Base-by-base conservation (phyloP, 2,113 vertebrate genomes). In the Periophthalmodon schlosseri region DNA sequence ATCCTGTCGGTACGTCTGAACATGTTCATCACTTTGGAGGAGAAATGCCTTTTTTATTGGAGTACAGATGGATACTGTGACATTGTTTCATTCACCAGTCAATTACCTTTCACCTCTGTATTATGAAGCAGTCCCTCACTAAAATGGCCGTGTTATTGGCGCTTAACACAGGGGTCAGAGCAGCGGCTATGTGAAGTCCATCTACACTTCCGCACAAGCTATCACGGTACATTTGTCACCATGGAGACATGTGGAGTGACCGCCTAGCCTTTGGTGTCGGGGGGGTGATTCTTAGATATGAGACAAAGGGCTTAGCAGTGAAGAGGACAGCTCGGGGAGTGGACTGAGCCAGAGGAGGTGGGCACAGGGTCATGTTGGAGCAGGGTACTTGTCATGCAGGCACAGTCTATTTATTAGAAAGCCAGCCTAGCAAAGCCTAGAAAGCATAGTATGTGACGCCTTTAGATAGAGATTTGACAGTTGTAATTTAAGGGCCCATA, bases 281-380 rank as follows among this genome's bases (percentile, higher is more conserved):
- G 73, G 81, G 85, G 75, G 74, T 71, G 85, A 90, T 88, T 89
- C 76, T 79, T 79, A 87, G 83, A 88, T 90, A 90, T 91, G 81
- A 86, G 80, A 76, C 88, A 80, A 90, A 82, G 83, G 85, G 73
- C 73, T 83, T 74, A 80, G 75, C 56, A 69, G 24, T 21, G 61
- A 36, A 34, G 75, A 15, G 68, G 72, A 77, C n/a, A 16, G 73
- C 81, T 65, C 54, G 54, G 65, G 81, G 24, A 47, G 67, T 78
- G 71, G 73, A 76, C 72, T 73, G 73, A 60, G 56, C 60, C 74
- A 34, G 63, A 52, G 20, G 72, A 2, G 57, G 13, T 49, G 74
- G 72, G 78, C 68, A 78, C 66, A 44, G 76, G 75, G 76, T 50
- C 50, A 65, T 57, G 73, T 67, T 39, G 0, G 66, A 57, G 3